phyloP scores from a whole-genome alignment of 2,113 vertebrate genomes.

The Crotalus helleri region DNA sequence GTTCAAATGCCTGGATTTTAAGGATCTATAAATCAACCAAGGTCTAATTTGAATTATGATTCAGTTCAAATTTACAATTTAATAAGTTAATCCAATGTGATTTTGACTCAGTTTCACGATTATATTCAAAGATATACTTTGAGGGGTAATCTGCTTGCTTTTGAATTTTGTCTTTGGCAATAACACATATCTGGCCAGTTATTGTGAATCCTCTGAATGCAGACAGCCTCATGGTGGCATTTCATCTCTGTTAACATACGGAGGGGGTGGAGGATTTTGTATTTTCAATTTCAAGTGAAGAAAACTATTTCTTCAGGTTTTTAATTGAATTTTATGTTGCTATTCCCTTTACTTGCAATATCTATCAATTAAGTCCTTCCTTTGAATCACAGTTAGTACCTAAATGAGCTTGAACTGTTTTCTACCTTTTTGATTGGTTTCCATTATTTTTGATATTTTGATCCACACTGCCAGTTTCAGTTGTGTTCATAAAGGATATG shows the following conservation, averaged over 20 bases:
- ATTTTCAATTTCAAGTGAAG: not conserved
- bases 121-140: not conserved
- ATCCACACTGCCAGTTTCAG: not conserved
- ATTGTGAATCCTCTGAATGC: not conserved
- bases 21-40: not conserved
- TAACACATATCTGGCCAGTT: not conserved
- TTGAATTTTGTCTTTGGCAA: not conserved
- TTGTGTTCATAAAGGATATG: conserved; percentile 1
- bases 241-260: not conserved
- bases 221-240: not conserved
- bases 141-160: not conserved
- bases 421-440: not conserved
- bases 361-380: not conserved
- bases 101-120: not conserved
- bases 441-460: not conserved
- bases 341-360: not conserved
- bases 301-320: not conserved
- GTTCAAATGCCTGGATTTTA: not conserved
- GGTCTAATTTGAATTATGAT: not conserved
- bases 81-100: not conserved
- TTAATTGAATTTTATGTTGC: not conserved
- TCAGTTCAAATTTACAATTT: not conserved
- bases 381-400: not conserved
- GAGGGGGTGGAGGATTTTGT: not conserved
- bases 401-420: not conserved